These are phyloP conservation scores for Chloroceryle amazona DNA, from an alignment of 2,797 vertebrate genomes.

Conservation along the genomic window DNA sequence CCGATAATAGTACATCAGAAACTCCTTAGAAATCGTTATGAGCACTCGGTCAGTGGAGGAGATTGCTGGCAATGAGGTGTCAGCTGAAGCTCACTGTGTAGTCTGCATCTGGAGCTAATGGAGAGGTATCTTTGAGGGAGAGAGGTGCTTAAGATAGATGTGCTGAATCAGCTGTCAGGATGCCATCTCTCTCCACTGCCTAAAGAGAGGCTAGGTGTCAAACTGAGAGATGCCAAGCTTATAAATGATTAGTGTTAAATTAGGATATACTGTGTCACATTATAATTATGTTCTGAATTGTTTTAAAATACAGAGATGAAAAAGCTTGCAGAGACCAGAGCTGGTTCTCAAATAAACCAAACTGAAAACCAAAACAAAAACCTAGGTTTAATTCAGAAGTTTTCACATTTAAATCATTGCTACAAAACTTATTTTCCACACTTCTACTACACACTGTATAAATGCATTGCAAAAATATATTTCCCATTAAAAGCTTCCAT, in stretches of 20 bases:
- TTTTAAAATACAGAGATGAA: not conserved
- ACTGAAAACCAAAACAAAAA: not conserved
- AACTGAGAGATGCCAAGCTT: not conserved
- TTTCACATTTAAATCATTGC: not conserved
- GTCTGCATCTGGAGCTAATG: not conserved
- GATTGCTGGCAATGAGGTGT: not conserved
- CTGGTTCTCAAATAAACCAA: not conserved
- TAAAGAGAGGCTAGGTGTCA: not conserved
- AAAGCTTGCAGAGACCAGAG: not conserved
- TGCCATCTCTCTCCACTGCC: not conserved
- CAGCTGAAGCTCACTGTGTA: not conserved
- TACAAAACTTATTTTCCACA: not conserved
- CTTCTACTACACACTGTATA: not conserved
- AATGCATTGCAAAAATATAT: not conserved
- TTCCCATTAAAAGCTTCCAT: not conserved
- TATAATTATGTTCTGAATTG: not conserved
- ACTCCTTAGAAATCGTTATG: not conserved
- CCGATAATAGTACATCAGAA: not conserved
- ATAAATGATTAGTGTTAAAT: not conserved
- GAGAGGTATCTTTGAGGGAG: not conserved
- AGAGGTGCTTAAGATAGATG: not conserved
- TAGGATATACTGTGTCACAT: not conserved
- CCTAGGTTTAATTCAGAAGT: not conserved
- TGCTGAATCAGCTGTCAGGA: not conserved
- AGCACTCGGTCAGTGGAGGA: not conserved